These are phyloP conservation scores for Ophion costatus DNA, from an alignment of 2,888 invertebrate species.

Conservation along the genomic window DNA sequence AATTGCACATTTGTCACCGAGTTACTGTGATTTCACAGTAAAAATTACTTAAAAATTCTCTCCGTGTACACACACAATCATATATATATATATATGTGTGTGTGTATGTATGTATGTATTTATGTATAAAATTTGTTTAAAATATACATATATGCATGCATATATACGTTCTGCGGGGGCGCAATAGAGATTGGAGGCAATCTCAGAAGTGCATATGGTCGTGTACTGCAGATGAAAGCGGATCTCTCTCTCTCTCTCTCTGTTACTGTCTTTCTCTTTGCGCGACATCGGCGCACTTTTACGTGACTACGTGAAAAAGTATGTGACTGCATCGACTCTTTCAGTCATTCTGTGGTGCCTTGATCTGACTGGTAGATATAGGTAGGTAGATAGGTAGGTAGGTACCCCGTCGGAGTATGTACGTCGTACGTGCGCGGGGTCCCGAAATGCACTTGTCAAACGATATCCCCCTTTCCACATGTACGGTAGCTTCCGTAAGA, in stretches of 20 bases:
- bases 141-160: no score
- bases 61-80: no score
- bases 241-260: not conserved
- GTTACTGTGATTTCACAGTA: no score
- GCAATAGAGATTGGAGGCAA: not conserved
- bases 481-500: slow-evolving; percentile 56
- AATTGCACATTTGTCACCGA: no score
- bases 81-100: no score
- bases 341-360: slow-evolving; percentile 52
- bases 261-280: slow-evolving; percentile 19
- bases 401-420: slow-evolving; percentile 47
- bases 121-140: no score
- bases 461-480: slow-evolving; percentile 42
- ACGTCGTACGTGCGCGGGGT: slow-evolving; percentile 66
- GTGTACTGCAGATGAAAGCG: slow-evolving; percentile 41
- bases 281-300: slow-evolving; percentile 58
- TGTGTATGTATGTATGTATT: no score
- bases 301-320: slow-evolving; percentile 67
- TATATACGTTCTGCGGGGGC: not conserved
- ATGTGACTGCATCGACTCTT: slow-evolving; percentile 62
- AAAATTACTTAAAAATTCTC: no score
- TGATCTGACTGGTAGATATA: slow-evolving; percentile 31
- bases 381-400: no score
- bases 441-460: slow-evolving; percentile 69
- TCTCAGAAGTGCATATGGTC: slow-evolving; percentile 44